Conservation (phyloP, 2,888 invertebrate genomes). For the Rhyacophila evoluta region DNA sequence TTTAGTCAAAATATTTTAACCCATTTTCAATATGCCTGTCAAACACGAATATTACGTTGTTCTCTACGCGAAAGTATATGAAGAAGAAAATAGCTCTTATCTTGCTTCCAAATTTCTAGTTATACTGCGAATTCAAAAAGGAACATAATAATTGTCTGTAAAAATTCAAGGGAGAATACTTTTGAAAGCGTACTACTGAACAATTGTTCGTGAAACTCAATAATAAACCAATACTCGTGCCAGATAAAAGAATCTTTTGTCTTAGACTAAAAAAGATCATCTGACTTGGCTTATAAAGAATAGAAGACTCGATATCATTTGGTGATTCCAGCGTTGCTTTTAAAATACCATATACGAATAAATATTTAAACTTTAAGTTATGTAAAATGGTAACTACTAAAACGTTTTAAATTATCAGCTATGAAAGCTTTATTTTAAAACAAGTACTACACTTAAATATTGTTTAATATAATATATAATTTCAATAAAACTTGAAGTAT, state of each 20-base stretch:
- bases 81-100: slow-evolving; percentile 17
- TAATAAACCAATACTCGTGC: slow-evolving; percentile 9
- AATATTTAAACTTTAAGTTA: too few species aligned
- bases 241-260: slow-evolving; percentile 21
- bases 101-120: slow-evolving; percentile 4
- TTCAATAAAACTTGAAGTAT: too few species aligned
- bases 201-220: slow-evolving; percentile 12
- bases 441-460: too few species aligned
- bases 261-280: neutral
- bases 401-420: too few species aligned
- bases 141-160: slow-evolving; percentile 24
- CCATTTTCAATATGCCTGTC: slow-evolving; percentile 29
- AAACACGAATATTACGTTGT: slow-evolving; percentile 10
- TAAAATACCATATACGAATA: too few species aligned
- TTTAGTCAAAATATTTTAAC: too few species aligned
- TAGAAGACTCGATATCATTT: neutral
- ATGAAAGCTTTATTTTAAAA: too few species aligned
- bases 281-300: neutral
- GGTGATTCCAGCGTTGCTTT: too few species aligned
- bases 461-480: too few species aligned
- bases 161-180: slow-evolving; percentile 23
- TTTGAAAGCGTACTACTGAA: neutral
- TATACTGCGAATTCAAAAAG: neutral
- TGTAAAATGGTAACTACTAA: too few species aligned
- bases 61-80: slow-evolving; percentile 16